These are phyloP conservation scores for Euborellia annulipes DNA, from an alignment of 1,140 invertebrate species.

Conservation along the genomic window DNA sequence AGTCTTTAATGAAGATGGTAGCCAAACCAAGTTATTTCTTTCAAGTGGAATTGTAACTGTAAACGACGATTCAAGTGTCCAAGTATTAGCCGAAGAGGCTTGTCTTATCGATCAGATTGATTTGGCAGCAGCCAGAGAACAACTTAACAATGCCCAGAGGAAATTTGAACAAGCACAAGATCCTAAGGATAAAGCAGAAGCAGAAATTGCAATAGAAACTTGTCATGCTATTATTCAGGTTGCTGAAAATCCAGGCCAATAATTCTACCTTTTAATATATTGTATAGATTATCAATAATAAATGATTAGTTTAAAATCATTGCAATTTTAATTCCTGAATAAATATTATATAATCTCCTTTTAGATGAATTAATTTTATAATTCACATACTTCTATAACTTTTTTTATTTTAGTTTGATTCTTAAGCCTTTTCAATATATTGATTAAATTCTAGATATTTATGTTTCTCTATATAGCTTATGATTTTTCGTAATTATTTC, in stretches of 20 bases:
- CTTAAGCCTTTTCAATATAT: no score
- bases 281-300: no score
- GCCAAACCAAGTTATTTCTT: conserved; percentile 79
- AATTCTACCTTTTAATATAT: no score
- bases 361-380: no score
- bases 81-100: conserved; percentile 95
- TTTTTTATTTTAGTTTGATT: no score
- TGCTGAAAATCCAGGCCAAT: conserved; percentile 29
- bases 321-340: no score
- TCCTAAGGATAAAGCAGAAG: conserved; percentile 81
- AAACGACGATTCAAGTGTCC: conserved; percentile 95
- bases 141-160: conserved; percentile 70
- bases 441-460: no score
- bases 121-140: conserved; percentile 57
- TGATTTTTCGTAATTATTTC: no score
- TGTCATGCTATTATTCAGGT: conserved; percentile 85
- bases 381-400: no score
- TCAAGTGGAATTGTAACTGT: conserved; percentile 95
- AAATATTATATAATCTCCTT: no score
- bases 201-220: conserved; percentile 87
- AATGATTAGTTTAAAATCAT: no score
- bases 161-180: conserved; percentile 59
- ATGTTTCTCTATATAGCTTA: no score
- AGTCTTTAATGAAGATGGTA: conserved; percentile 78
- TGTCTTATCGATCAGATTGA: conserved; percentile 79